Conservation (phyloP, 53 echinoderm and acorn worm genomes). For the Luidia sarsii region DNA sequence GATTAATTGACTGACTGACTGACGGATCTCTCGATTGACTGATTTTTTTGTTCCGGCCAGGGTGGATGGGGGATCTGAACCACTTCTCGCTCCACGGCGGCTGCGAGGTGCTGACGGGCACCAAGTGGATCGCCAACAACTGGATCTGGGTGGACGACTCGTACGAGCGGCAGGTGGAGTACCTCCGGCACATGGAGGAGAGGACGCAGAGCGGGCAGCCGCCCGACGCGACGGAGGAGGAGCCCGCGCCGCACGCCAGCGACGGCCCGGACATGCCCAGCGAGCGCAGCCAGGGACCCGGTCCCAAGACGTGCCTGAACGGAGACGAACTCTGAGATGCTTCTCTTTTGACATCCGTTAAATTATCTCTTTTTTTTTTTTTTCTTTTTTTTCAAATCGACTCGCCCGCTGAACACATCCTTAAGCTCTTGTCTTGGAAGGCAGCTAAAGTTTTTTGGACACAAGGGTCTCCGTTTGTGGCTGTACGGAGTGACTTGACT, state of each 20-base stretch:
- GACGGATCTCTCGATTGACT: background rate
- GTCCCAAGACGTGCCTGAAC: background rate
- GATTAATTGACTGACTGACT: background rate
- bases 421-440: no score
- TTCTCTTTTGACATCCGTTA: no score
- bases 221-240: background rate
- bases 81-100: conserved; percentile 81
- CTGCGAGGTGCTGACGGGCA: conserved; percentile 76
- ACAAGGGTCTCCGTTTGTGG: no score
- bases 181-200: conserved; percentile 7
- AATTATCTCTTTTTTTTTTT: no score
- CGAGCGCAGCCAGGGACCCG: background rate
- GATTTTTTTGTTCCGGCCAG: conserved; percentile 6
- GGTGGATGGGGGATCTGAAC: conserved; percentile 73
- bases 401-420: no score
- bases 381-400: no score
- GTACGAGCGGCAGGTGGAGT: conserved; percentile 31
- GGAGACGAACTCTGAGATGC: conserved; percentile 16
- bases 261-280: background rate
- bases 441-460: no score
- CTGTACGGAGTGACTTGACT: no score
- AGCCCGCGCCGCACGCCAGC: background rate
- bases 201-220: background rate
- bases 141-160: conserved; percentile 80
- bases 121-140: conserved; percentile 93